Conservation (phyloP, 1,140 invertebrate species). For the Nautilus pompilius region DNA sequence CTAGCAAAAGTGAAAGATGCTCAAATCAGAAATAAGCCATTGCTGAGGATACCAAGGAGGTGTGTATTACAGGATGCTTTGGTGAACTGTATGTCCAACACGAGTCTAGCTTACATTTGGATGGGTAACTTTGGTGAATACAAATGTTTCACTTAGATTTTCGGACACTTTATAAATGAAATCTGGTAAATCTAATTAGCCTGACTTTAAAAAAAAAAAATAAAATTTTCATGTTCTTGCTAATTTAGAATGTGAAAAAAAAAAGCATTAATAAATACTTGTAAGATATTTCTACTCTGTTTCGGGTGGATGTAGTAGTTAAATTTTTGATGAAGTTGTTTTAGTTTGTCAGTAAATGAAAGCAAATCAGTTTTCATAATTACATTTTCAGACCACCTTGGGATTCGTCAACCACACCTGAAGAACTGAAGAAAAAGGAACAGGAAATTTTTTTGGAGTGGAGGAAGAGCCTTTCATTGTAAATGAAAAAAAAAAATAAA, state of each 20-base stretch:
- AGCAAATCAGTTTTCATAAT: too few relatives aligned
- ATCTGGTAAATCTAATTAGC: too few relatives aligned
- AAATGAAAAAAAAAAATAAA: too few relatives aligned
- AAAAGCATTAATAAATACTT: too few relatives aligned
- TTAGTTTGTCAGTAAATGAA: conserved; percentile 13
- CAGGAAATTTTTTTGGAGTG: conserved; percentile 82
- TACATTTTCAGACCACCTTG: conserved; percentile 77
- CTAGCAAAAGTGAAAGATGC: conserved; percentile 60
- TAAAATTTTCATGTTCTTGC: too few relatives aligned
- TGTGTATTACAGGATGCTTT: conserved; percentile 27
- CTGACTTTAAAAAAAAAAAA: too few relatives aligned
- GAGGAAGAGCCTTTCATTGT: conserved; percentile 73
- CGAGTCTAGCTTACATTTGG: too few relatives aligned
- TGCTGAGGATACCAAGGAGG: conserved; percentile 75
- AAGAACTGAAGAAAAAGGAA: conserved; percentile 76
- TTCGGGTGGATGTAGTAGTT: background rate
- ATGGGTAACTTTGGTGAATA: too few relatives aligned
- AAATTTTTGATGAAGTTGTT: background rate
- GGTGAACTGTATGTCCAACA: background rate
- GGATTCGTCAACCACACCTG: conserved; percentile 69
- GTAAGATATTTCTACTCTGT: too few relatives aligned
- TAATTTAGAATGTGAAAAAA: too few relatives aligned
- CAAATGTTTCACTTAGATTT: too few relatives aligned
- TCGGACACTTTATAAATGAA: too few relatives aligned
- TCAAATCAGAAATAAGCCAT: conserved; percentile 66